These are phyloP conservation scores for Thecocarcelia acutangulata DNA, from an alignment of 2,888 invertebrate species.

Conservation along the genomic window DNA sequence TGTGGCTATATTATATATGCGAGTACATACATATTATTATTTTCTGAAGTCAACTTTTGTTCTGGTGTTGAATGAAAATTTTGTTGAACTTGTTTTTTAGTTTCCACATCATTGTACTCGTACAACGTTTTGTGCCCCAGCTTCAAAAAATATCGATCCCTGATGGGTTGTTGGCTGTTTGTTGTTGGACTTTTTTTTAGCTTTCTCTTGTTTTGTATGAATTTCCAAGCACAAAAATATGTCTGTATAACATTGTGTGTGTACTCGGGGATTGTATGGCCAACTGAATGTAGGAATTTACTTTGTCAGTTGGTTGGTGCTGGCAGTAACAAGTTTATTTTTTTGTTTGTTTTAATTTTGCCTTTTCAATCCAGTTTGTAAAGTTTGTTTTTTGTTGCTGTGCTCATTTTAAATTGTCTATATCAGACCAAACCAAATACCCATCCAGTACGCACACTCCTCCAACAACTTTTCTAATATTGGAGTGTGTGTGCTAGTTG, in stretches of 20 bases:
- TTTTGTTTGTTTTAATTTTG: constrained; percentile 20
- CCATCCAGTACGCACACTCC: constrained; percentile 40
- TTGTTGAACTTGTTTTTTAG: constrained; percentile 33
- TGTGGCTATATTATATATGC: not conserved
- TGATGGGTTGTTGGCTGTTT: constrained; percentile 52
- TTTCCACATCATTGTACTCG: constrained; percentile 15
- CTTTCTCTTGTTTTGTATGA: constrained; percentile 51
- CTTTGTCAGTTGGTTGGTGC: constrained; percentile 13
- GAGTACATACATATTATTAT: not conserved
- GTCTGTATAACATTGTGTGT: constrained; percentile 12
- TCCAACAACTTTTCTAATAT: too few species aligned
- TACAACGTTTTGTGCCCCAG: constrained; percentile 41
- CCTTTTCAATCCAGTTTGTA: constrained; percentile 44
- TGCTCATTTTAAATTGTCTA: not conserved
- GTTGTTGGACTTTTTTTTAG: constrained; percentile 23
- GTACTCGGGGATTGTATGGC: not conserved
- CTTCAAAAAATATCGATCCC: constrained; percentile 64
- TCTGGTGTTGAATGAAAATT: constrained; percentile 39
- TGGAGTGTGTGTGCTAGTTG: too few species aligned
- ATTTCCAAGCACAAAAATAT: constrained; percentile 15
- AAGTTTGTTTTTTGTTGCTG: constrained; percentile 20
- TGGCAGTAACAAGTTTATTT: constrained; percentile 32
- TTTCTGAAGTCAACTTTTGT: constrained; percentile 33
- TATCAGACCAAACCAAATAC: constrained; percentile 3
- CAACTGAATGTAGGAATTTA: constrained; percentile 31